Base-by-base conservation (phyloP, 2,797 vertebrate genomes). In the Poecilia velifera region DNA sequence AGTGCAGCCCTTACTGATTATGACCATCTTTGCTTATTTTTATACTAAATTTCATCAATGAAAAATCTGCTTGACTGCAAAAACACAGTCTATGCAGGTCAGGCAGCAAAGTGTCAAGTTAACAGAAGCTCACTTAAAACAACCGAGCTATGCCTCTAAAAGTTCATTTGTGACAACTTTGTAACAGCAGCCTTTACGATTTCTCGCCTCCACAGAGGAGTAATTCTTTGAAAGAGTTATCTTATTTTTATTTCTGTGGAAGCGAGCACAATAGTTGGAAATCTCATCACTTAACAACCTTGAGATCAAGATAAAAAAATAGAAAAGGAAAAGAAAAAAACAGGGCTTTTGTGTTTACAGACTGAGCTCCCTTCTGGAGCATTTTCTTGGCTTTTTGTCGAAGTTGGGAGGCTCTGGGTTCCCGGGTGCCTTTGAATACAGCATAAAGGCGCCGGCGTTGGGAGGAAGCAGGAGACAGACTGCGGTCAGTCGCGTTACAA, bases 351-450 rank as follows among this genome's bases (percentile, higher is more conserved):
- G 66, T 70, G 20, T 41, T 70, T 43, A 43, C 20, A 70, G 39
- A 43, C 20, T 13, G 8, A n/a, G 39, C 66, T 68, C 36, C 20
- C 3, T 12, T 43, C 20, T 70, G 66, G 25, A 71, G 41, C 10
- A 8, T 45, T 45, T 70, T 71, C 39, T 43, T 45, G 41, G 25
- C 41, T 71, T 45, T 45, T 45, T 45, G 68, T 45, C 5, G 39
- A 71, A 71, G 68, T 71, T 71, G 20, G 64, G 66, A 70, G 36
- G 41, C 68, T 28, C 68, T 3, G 41, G 6, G 68, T 71, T 71
- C 41, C 41, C 41, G 7, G 41, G 68, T 71, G 68, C 12, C 41
- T 45, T n/a, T 71, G 41, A 71, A 71, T 45, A n/a, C 68, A 71
- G 41, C 68, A 71, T 7, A 16, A 71, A 71, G 41, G 68, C 25